Evolutionary conservation across 2,888 invertebrate genomes (phyloP).

Genomic region (Criorhina ranunculi): DNA sequence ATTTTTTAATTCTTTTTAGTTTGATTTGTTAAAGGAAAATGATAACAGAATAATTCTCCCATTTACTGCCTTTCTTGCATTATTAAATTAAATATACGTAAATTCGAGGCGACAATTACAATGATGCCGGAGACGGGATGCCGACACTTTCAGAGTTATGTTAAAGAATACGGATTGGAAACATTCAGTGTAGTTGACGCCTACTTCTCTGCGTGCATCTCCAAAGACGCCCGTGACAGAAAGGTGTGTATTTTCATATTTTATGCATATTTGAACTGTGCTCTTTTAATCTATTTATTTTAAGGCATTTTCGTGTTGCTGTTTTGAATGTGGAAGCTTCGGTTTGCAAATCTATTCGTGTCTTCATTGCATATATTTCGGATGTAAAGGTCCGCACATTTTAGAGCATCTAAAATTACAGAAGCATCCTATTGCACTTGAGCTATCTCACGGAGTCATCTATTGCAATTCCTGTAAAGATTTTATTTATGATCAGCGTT

Average conservation of each 20-base stretch:
- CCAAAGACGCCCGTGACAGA: constrained; percentile 91
- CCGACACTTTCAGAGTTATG: constrained; percentile 83
- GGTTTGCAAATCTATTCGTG: constrained; percentile 93
- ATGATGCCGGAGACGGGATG: constrained; percentile 83
- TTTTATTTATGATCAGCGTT: constrained; percentile 94
- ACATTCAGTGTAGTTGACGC: constrained; percentile 90
- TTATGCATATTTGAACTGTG: not conserved
- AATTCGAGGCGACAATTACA: not conserved
- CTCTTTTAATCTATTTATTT: constrained; percentile 80
- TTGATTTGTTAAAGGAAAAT: not conserved
- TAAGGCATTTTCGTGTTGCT: constrained; percentile 86
- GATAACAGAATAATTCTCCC: not conserved
- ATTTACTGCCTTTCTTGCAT: not conserved
- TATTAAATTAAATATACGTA: not conserved
- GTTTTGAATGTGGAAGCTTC: constrained; percentile 92
- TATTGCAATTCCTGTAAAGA: constrained; percentile 96
- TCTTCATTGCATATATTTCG: constrained; percentile 96
- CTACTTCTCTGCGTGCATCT: constrained; percentile 93
- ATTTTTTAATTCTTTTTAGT: not conserved
- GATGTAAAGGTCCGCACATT: constrained; percentile 94
- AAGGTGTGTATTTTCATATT: constrained; percentile 87
- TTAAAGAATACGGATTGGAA: constrained; percentile 84
- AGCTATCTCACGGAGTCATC: constrained; percentile 94
- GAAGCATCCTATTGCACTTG: constrained; percentile 94
- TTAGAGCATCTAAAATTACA: constrained; percentile 92